These are phyloP conservation scores for Parazoanthus darwini DNA, from an alignment of 92 coral and sea anemone genomes.

Conservation along the genomic window DNA sequence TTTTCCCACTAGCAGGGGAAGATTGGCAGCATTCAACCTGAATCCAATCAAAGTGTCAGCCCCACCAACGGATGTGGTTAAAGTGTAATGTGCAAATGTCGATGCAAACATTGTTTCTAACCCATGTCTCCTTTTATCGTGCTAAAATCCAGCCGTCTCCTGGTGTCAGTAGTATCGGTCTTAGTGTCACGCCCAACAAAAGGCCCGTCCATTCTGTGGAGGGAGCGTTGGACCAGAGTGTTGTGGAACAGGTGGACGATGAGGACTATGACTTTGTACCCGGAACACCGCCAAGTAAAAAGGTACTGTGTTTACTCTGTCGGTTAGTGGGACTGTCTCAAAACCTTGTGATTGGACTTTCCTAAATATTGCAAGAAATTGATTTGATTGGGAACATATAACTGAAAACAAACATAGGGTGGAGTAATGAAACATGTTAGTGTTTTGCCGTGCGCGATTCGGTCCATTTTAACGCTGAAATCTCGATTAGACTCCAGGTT, in stretches of 20 bases:
- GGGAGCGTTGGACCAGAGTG: conserved; percentile 54
- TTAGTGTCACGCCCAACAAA: conserved; percentile 40
- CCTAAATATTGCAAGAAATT: too few relatives aligned
- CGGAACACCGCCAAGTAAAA: conserved; percentile 93
- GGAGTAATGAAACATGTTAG: neutral
- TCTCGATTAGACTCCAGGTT: neutral
- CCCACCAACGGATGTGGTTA: neutral
- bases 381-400: too few relatives aligned
- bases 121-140: neutral
- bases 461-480: neutral
- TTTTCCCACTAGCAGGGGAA: too few relatives aligned
- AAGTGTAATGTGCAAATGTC: too few relatives aligned
- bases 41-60: too few relatives aligned
- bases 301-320: conserved; percentile 53
- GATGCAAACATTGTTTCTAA: neutral
- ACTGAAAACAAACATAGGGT: neutral
- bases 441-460: neutral
- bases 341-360: neutral
- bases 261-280: conserved; percentile 81
- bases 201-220: conserved; percentile 17
- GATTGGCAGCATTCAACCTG: too few relatives aligned
- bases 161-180: conserved; percentile 72
- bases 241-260: conserved; percentile 57
- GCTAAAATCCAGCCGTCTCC: conserved; percentile 69
- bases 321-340: neutral